Evolutionary conservation across 2,113 vertebrate species (phyloP).

Genomic region (Copsychus sechellarum): DNA sequence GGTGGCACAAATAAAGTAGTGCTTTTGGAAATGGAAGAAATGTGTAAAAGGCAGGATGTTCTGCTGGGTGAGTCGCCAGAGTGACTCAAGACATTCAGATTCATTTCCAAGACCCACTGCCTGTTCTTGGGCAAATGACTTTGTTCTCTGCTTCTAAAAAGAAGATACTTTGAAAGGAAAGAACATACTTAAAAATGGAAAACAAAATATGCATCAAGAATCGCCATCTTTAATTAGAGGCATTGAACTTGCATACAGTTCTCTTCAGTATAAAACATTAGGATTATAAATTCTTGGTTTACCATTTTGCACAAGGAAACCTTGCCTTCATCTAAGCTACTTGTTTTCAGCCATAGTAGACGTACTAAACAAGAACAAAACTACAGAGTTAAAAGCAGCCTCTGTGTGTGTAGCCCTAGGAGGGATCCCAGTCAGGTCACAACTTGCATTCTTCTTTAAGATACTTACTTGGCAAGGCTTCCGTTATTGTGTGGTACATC

Average conservation of each 20-base stretch:
- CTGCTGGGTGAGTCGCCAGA: neutral
- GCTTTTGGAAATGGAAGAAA: neutral
- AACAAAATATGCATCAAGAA: neutral
- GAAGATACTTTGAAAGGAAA: neutral
- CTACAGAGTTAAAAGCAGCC: neutral
- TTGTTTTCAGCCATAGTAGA: neutral
- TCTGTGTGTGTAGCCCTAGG: neutral
- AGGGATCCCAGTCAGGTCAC: neutral
- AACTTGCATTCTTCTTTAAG: neutral
- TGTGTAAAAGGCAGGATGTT: neutral
- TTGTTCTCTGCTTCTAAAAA: neutral
- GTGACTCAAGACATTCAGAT: neutral
- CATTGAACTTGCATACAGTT: neutral
- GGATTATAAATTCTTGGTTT: neutral
- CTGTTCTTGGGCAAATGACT: neutral
- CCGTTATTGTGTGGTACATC: neutral
- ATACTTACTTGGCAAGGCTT: neutral
- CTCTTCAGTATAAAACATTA: neutral
- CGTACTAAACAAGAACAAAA: neutral
- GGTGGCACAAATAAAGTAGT: neutral
- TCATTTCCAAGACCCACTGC: neutral
- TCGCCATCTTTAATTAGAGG: neutral
- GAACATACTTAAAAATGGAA: neutral
- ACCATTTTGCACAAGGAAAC: neutral
- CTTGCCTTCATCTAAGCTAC: neutral